Base-by-base conservation (phyloP, 2,113 vertebrate genomes). In the Smithornis capensis region DNA sequence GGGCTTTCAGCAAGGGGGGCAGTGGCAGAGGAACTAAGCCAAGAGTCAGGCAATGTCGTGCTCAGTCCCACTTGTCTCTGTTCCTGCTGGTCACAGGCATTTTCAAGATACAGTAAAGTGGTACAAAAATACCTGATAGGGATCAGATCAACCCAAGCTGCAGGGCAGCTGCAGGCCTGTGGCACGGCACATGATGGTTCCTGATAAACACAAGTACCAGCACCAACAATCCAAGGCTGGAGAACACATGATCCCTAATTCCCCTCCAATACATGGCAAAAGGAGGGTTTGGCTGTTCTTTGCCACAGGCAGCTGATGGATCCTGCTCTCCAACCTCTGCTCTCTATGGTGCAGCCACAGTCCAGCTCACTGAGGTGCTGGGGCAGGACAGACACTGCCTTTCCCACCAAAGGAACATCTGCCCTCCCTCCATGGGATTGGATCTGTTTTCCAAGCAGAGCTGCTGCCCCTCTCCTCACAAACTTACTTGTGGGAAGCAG, bases 121-220 rank as follows among this genome's bases (percentile, higher is more conserved):
- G 37, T 12, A 83, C 83, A 52, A 31, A 77, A 89, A 88, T 12
- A 68, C 19, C 44, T 47, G 78, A 71, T 25, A 60, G 40, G 40
- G 40, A 40, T 40, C 40, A 40, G 40, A 40, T 40, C 60, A 57
- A 44, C 7, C 56, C 0, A 29, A 82, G 71, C 53, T 52, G 69
- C 67, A 53, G 55, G 14, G 38, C 40, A 42, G 53, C 50, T 35
- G 19, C 1, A 1, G 19, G 37, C 83, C 86, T 65, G 65, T 19
- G 25, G 9, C 33, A 47, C 1, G 16, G 37, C 12, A 53, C 0
- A 0, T 8, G 42, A 27, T 6, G 1, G 14, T 14, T 84, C 56
- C 87, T 18, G 25, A 77, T 0, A 83, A 35, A 14, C 27, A 56
- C 35, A 35, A 70, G n/a, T 3, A 33, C 56, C 59, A 59, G 33